phyloP scores from a whole-genome alignment of 1,140 invertebrate genomes.

The Halesus radiatus region DNA sequence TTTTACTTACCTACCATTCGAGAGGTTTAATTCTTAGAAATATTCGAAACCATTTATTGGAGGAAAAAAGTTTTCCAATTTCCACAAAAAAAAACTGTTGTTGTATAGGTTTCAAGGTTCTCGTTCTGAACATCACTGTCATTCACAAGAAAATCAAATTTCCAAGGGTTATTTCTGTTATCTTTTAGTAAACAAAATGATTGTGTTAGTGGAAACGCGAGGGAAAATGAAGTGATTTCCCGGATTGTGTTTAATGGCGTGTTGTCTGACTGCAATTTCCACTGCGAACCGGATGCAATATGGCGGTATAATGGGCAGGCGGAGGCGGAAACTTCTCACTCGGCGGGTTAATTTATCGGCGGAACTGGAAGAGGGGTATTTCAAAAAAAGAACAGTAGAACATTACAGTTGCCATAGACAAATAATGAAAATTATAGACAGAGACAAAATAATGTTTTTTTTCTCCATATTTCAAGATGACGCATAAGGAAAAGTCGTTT shows the following conservation, averaged over 20 bases:
- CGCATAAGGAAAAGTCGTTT: too few species aligned
- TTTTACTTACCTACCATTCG: too few species aligned
- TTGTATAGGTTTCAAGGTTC: too few species aligned
- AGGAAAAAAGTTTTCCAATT: too few species aligned
- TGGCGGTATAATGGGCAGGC: conserved; percentile 16
- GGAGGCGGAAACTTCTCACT: conserved; percentile 17
- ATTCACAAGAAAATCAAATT: background rate
- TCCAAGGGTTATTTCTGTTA: background rate
- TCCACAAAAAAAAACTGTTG: too few species aligned
- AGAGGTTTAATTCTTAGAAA: too few species aligned
- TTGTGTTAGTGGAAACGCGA: background rate
- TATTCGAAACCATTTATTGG: too few species aligned
- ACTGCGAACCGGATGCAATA: conserved; percentile 8
- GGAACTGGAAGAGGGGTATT: background rate
- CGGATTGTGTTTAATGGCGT: conserved; percentile 13
- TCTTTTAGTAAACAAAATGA: background rate
- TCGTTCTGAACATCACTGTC: too few species aligned
- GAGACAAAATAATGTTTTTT: too few species aligned
- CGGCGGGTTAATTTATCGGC: conserved; percentile 23
- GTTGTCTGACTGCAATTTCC: conserved; percentile 27
- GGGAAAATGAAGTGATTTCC: background rate
- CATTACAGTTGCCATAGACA: too few species aligned
- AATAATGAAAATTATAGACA: too few species aligned
- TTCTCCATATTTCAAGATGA: too few species aligned
- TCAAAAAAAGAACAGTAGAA: background rate